phyloP scores from a whole-genome alignment of 2,888 invertebrate genomes.

The Papilio demoleus region DNA sequence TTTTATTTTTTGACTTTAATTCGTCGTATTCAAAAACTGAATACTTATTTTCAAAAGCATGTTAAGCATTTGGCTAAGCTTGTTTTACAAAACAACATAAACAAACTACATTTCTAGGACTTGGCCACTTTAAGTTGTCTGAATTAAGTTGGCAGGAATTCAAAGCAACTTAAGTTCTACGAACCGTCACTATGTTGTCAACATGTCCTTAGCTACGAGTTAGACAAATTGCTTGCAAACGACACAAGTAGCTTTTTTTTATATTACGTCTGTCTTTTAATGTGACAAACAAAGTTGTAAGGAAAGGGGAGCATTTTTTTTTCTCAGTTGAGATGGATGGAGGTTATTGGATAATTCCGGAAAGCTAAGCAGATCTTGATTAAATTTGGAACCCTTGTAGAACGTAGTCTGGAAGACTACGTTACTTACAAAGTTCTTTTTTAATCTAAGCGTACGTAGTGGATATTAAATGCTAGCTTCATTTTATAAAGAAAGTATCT shows the following conservation, averaged over 20 bases:
- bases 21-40: neutral
- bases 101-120: neutral
- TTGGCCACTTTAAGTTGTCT: constrained; percentile 10
- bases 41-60: neutral
- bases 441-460: no score
- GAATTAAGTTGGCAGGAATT: constrained; percentile 33
- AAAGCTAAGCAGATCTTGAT: no score
- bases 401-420: no score
- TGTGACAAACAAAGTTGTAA: no score
- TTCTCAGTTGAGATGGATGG: no score
- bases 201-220: constrained; percentile 25
- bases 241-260: neutral
- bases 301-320: no score
- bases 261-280: no score
- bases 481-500: no score
- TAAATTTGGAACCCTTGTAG: no score
- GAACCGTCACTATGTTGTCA: constrained; percentile 30
- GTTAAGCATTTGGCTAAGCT: neutral
- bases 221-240: constrained; percentile 29
- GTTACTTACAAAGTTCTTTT: neutral
- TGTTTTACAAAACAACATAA: neutral
- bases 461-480: no score
- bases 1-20: no score
- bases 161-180: constrained; percentile 30
- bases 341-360: no score